A percentile compares a stretch with the other conserved stretches of the same genome.
These are phyloP conservation scores for Symphodus melops DNA, from an alignment of 2,113 vertebrate genomes.

Conservation along the genomic window DNA sequence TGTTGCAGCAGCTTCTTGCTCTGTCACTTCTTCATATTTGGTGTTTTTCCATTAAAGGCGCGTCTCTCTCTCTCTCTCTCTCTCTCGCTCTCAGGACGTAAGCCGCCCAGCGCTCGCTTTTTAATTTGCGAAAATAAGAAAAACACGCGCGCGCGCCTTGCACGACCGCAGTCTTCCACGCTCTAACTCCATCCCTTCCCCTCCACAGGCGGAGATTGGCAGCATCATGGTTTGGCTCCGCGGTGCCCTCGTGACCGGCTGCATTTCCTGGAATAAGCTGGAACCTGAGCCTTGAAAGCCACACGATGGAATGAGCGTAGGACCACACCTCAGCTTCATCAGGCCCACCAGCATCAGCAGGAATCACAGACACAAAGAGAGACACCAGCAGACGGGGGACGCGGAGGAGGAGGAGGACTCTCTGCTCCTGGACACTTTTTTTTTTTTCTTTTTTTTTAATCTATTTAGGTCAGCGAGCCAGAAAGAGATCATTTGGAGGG, in stretches of 20 bases:
- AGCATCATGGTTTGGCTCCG: constrained; percentile 70
- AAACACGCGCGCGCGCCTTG: neutral
- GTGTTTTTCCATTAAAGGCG: constrained; percentile 1
- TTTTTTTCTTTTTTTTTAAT: too few relatives aligned
- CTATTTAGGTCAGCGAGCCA: constrained; percentile 58
- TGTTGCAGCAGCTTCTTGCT: neutral
- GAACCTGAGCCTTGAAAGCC: constrained; percentile 78
- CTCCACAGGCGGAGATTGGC: constrained; percentile 76
- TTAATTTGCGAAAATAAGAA: constrained; percentile 28
- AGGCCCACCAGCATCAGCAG: constrained; percentile 22
- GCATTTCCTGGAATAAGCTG: constrained; percentile 77
- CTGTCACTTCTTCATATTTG: neutral
- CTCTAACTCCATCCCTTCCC: constrained; percentile 45
- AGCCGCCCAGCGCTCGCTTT: neutral
- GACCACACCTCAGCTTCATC: constrained; percentile 41
- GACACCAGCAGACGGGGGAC: constrained; percentile 35
- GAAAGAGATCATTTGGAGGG: constrained; percentile 20
- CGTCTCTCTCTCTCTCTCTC: neutral
- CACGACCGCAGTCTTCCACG: constrained; percentile 25
- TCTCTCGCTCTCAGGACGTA: neutral
- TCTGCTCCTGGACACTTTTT: constrained; percentile 23
- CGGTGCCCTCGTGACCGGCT: constrained; percentile 58
- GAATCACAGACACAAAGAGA: constrained; percentile 27
- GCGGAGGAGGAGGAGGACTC: constrained; percentile 38
- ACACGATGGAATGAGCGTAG: constrained; percentile 76